phyloP scores from a whole-genome alignment of 23 tunicate species.

The Halocynthia aurantium region DNA sequence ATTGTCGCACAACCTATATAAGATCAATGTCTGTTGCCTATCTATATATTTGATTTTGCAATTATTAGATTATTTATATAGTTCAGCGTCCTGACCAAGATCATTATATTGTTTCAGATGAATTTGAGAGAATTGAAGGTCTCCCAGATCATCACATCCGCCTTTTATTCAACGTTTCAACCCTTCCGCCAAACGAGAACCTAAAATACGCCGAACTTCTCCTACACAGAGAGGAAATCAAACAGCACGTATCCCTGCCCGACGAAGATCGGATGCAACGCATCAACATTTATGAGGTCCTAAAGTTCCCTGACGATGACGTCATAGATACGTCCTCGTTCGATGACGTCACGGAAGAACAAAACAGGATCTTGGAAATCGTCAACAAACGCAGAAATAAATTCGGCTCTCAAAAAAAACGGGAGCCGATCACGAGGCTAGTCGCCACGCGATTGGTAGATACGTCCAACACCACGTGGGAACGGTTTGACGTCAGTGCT shows the following conservation, averaged over 20 bases:
- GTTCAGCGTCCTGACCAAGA: too few species aligned
- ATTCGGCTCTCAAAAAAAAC: neutral
- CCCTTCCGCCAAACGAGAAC: constrained; percentile 52
- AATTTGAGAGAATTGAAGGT: constrained; percentile 50
- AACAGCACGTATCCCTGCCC: constrained; percentile 14
- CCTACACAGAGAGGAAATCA: constrained; percentile 62
- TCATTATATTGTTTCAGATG: constrained; percentile 25
- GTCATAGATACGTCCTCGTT: neutral
- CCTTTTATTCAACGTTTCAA: constrained; percentile 50
- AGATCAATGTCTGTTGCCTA: neutral
- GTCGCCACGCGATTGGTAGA: constrained; percentile 65
- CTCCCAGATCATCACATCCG: constrained; percentile 74
- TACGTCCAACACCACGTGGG: constrained; percentile 82
- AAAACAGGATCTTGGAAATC: constrained; percentile 6
- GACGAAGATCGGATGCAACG: constrained; percentile 33
- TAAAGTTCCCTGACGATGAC: constrained; percentile 34
- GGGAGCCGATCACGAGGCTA: constrained; percentile 49
- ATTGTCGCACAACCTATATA: too few species aligned
- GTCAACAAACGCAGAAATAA: constrained; percentile 9
- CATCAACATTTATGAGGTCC: constrained; percentile 70
- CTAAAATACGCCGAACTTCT: constrained; percentile 59
- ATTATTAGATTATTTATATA: too few species aligned
- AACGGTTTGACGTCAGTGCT: constrained; percentile 67
- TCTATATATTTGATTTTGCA: neutral
- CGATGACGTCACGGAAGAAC: constrained; percentile 12